Percentiles rank a stretch among this genome's conserved stretches.
Conservation (phyloP, 2,797 vertebrate genomes). For the Champsocephalus esox region DNA sequence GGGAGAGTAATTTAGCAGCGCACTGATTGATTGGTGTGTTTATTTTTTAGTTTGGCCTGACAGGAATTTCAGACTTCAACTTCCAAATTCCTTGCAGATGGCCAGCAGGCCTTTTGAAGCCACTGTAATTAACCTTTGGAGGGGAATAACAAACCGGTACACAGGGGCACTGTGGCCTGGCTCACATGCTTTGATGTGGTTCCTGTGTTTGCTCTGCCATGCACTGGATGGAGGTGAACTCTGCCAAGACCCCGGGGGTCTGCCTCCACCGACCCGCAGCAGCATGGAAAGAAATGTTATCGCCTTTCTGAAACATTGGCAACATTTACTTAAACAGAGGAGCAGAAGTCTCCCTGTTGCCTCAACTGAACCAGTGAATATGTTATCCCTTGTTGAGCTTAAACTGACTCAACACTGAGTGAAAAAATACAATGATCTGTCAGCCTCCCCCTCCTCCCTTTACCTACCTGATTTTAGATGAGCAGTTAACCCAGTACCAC, state of each 20-base stretch:
- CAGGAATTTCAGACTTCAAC: conserved; percentile 71
- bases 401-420: conserved; percentile 10
- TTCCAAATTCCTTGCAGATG: conserved; percentile 82
- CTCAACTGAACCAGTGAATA: conserved; percentile 45
- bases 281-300: conserved; percentile 56
- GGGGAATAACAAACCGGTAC: conserved; percentile 76
- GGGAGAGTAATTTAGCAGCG: conserved; percentile 57
- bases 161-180: conserved; percentile 56
- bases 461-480: neutral
- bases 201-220: conserved; percentile 68
- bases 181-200: conserved; percentile 77
- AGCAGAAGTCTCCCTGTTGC: conserved; percentile 16
- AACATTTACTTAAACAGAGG: conserved; percentile 30
- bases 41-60: conserved; percentile 76
- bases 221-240: conserved; percentile 64
- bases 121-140: conserved; percentile 80
- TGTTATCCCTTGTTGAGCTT: conserved; percentile 17
- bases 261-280: conserved; percentile 9
- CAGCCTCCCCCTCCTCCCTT: neutral
- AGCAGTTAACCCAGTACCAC: neutral
- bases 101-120: conserved; percentile 67
- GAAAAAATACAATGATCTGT: neutral
- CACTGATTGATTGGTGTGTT: conserved; percentile 78
- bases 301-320: conserved; percentile 48
- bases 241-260: conserved; percentile 43